Conservation (phyloP, 1,140 invertebrate genomes). For the Whitmania pigra region DNA sequence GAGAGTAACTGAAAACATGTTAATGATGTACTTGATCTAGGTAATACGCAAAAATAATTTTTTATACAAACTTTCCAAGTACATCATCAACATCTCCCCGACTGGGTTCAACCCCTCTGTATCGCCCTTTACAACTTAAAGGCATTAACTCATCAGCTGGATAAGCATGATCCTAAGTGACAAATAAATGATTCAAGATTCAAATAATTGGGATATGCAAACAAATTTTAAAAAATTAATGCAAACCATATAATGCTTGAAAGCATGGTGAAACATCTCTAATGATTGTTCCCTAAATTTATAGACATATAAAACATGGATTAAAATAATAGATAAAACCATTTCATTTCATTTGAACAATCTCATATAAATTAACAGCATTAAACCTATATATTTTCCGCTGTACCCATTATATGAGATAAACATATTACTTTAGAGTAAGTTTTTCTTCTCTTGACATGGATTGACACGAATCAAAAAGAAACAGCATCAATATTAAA, state of each 20-base stretch:
- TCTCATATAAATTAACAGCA: neutral
- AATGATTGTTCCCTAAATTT: constrained; percentile 62
- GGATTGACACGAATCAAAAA: too few relatives aligned
- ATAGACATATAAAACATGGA: neutral
- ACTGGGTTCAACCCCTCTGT: constrained; percentile 59
- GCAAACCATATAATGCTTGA: constrained; percentile 78
- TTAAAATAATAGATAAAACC: neutral
- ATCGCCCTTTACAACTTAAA: constrained; percentile 80
- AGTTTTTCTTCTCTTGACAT: too few relatives aligned
- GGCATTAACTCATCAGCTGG: constrained; percentile 98
- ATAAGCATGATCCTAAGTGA: constrained; percentile 59
- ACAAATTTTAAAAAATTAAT: constrained; percentile 16
- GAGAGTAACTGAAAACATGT: constrained; percentile 62
- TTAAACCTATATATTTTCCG: too few relatives aligned
- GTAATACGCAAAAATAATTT: constrained; percentile 37
- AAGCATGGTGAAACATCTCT: constrained; percentile 96
- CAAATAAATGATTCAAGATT: neutral
- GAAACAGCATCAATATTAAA: too few relatives aligned
- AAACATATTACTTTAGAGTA: too few relatives aligned
- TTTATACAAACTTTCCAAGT: constrained; percentile 68
- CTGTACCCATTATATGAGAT: neutral
- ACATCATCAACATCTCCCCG: constrained; percentile 90
- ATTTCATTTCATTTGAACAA: neutral
- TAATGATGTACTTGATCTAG: neutral
- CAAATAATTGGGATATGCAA: too few relatives aligned